These are phyloP conservation scores for Nothocercus julius DNA, from an alignment of 2,113 vertebrate species.

Conservation along the genomic window DNA sequence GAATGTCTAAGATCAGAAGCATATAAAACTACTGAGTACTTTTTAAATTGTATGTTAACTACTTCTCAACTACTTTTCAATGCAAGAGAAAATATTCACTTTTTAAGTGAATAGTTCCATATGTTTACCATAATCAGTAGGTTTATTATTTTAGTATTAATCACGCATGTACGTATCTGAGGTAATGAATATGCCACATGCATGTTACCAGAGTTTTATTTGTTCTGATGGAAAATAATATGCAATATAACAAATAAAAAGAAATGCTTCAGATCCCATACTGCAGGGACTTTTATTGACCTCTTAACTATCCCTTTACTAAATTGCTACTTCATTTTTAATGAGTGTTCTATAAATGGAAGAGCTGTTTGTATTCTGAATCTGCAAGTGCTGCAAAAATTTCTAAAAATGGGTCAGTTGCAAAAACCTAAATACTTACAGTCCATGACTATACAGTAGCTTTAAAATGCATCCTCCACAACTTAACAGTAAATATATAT, in stretches of 20 bases:
- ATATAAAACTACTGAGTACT: background rate
- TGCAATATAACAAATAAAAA: background rate
- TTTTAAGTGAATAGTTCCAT: background rate
- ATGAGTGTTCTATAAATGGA: slow-evolving; percentile 22
- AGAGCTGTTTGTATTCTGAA: slow-evolving; percentile 8
- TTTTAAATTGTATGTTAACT: background rate
- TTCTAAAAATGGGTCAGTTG: slow-evolving; percentile 20
- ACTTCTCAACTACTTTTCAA: background rate
- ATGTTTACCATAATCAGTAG: background rate
- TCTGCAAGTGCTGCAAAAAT: slow-evolving; percentile 28
- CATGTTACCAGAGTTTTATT: background rate
- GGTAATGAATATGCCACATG: background rate
- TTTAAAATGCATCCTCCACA: background rate
- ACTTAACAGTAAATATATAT: background rate
- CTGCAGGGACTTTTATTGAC: background rate
- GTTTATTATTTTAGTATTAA: background rate
- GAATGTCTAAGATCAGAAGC: background rate
- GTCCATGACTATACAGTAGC: background rate
- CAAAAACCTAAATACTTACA: background rate
- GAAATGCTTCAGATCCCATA: background rate
- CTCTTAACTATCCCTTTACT: slow-evolving; percentile 4
- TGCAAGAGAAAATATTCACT: background rate
- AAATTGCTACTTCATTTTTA: slow-evolving; percentile 50
- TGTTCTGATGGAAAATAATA: background rate
- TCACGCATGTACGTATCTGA: background rate